These are phyloP conservation scores for Pollachius pollachius DNA, from an alignment of 2,113 vertebrate genomes.

Conservation along the genomic window DNA sequence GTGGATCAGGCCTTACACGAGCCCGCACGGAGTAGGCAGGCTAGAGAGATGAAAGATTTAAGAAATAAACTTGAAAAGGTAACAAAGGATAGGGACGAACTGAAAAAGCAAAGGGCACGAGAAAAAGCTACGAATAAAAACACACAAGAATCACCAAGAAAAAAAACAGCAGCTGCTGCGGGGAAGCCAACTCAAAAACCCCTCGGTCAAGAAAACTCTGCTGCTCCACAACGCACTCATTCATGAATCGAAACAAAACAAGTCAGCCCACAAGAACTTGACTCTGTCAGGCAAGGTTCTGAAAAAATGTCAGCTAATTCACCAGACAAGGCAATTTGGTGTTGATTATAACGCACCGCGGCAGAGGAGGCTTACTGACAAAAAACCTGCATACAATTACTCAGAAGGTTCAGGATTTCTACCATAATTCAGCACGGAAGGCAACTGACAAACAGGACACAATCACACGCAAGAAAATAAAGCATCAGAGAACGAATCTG, in stretches of 20 bases:
- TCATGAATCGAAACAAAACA: neutral
- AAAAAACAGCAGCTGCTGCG: neutral
- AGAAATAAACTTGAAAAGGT: neutral
- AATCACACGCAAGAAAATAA: constrained; percentile 7
- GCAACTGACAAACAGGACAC: constrained; percentile 3
- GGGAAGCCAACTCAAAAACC: neutral
- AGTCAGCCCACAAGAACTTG: neutral
- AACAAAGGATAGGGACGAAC: neutral
- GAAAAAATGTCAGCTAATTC: neutral
- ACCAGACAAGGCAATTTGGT: neutral
- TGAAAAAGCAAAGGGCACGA: neutral
- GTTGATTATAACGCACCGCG: neutral
- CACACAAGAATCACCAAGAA: neutral
- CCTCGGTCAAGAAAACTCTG: neutral
- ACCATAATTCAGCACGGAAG: neutral
- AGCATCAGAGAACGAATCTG: constrained; percentile 1
- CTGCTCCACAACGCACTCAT: neutral
- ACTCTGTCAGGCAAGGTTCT: neutral
- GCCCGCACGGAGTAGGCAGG: no score
- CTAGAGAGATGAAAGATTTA: neutral
- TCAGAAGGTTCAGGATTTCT: constrained; percentile 2
- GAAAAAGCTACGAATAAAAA: neutral
- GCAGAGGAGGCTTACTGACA: neutral
- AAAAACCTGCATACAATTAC: neutral
- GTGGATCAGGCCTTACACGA: neutral